phyloP scores from a whole-genome alignment of 2,113 vertebrate species.

The Pteruthius melanotis region DNA sequence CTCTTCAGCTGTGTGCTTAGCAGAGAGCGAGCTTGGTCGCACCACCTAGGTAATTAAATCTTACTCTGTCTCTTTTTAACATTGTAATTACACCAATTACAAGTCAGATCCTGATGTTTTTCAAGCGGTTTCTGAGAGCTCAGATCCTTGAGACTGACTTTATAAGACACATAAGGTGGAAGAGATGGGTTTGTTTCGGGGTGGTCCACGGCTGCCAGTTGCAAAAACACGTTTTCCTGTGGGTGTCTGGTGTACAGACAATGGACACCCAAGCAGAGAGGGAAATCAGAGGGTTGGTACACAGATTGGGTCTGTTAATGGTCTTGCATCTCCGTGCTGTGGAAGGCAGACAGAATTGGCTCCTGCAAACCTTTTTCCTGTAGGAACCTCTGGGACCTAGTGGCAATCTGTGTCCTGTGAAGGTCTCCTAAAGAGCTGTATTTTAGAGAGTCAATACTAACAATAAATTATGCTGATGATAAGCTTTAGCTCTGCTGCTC shows the following conservation, averaged over 20 bases:
- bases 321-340: not conserved
- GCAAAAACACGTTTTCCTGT: not conserved
- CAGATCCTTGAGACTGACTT: not conserved
- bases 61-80: constrained; percentile 4
- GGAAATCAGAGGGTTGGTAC: not conserved
- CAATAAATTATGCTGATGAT: not conserved
- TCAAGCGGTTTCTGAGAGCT: not conserved
- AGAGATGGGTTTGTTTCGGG: not conserved
- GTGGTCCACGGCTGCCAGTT: not conserved
- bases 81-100: constrained; percentile 14
- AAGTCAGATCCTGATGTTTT: constrained; percentile 28
- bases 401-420: not conserved
- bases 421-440: not conserved
- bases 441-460: not conserved
- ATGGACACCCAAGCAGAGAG: not conserved
- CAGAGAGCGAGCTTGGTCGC: not conserved
- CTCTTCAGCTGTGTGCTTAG: not conserved
- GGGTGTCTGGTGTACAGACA: not conserved
- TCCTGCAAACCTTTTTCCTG: not conserved
- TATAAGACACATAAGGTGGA: not conserved
- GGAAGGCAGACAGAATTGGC: not conserved
- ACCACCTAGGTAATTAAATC: constrained; percentile 1
- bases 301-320: not conserved
- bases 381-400: not conserved
- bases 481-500: not conserved